These are phyloP conservation scores for Siniperca undulata DNA, from an alignment of 2,797 vertebrate species.

Conservation along the genomic window DNA sequence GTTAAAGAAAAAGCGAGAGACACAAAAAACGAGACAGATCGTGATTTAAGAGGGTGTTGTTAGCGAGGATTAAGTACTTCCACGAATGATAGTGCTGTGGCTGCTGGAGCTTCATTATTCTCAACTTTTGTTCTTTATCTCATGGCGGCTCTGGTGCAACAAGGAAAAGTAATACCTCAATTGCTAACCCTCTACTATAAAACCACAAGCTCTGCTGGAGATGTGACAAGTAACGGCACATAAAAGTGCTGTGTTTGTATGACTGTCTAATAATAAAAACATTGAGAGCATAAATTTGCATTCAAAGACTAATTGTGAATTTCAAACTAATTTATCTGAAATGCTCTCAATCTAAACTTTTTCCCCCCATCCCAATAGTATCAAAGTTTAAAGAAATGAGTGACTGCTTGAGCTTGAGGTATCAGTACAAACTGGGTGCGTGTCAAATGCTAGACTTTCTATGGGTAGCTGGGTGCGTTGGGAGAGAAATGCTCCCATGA, in stretches of 20 bases:
- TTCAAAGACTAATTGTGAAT: not conserved
- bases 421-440: not conserved
- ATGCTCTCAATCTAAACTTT: not conserved
- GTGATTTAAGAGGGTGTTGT: slow-evolving; percentile 57
- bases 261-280: slow-evolving; percentile 11
- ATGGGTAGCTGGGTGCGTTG: slow-evolving; percentile 23
- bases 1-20: not conserved
- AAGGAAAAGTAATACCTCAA: slow-evolving; percentile 24
- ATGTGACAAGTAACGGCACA: slow-evolving; percentile 9
- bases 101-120: slow-evolving; percentile 49
- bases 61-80: slow-evolving; percentile 51
- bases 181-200: slow-evolving; percentile 16
- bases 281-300: slow-evolving; percentile 4
- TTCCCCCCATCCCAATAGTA: not conserved
- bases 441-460: not conserved
- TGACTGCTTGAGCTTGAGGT: not conserved
- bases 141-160: slow-evolving; percentile 2
- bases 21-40: not conserved
- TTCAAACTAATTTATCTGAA: slow-evolving; percentile 22
- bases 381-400: not conserved
- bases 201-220: slow-evolving; percentile 13
- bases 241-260: not conserved
- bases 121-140: slow-evolving; percentile 38
- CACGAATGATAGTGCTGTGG: slow-evolving; percentile 40
- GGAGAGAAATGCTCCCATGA: slow-evolving; percentile 63